A percentile compares a stretch with the other conserved stretches of the same genome.
Conservation (phyloP, 1,140 invertebrate genomes). For the Leptinotarsa undecemlineata region DNA sequence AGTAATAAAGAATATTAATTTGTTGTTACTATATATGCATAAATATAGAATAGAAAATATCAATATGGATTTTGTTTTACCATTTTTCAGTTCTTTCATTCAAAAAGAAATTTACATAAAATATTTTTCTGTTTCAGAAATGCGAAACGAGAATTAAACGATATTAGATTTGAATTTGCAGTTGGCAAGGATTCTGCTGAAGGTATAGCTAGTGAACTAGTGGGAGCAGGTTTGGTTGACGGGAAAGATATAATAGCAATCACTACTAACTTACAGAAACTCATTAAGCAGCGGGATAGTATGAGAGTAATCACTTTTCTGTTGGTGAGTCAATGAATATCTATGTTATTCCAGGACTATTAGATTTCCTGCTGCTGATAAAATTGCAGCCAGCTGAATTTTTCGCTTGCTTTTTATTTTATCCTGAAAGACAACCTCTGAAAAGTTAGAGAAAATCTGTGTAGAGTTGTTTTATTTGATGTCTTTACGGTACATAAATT, state of each 20-base stretch:
- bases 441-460: too few relatives aligned
- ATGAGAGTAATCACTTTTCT: conserved; percentile 85
- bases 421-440: too few relatives aligned
- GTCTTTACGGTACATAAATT: too few relatives aligned
- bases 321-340: conserved; percentile 66
- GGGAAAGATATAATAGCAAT: conserved; percentile 88
- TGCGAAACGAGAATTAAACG: conserved; percentile 88
- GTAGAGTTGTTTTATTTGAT: too few relatives aligned
- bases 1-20: too few relatives aligned
- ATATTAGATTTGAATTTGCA: conserved; percentile 96
- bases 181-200: conserved; percentile 90
- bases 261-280: conserved; percentile 87
- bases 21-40: too few relatives aligned
- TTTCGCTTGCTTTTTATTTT: too few relatives aligned
- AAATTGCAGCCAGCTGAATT: too few relatives aligned
- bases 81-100: neutral
- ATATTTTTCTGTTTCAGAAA: conserved; percentile 66
- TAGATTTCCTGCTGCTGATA: too few relatives aligned
- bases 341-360: too few relatives aligned
- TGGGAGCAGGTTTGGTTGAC: conserved; percentile 92
- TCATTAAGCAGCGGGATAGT: conserved; percentile 73
- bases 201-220: conserved; percentile 91
- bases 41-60: too few relatives aligned
- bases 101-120: neutral
- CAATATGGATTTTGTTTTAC: neutral